Conservation (phyloP, 2,113 vertebrate species). For the Myrmophylax atrothorax region DNA sequence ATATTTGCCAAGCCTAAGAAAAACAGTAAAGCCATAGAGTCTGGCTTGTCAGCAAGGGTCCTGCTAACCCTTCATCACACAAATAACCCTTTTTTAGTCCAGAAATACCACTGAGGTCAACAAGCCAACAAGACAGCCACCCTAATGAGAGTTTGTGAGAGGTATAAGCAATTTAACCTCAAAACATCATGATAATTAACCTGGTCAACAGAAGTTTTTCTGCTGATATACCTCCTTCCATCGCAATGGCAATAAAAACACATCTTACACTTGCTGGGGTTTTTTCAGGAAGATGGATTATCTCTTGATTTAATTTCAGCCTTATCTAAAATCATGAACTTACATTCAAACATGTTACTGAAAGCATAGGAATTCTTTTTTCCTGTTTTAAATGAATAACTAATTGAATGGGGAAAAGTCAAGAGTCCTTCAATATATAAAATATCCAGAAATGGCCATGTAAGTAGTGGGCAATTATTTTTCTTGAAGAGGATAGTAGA, state of each 20-base stretch:
- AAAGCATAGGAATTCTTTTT: neutral
- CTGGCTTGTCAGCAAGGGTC: neutral
- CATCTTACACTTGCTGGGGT: neutral
- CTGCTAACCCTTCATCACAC: neutral
- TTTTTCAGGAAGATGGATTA: neutral
- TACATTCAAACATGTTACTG: slow-evolving; percentile 10
- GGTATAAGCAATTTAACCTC: neutral
- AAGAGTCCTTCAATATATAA: neutral
- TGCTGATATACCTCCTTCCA: neutral
- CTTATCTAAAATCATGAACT: neutral
- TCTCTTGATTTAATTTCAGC: neutral
- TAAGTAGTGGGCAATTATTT: neutral
- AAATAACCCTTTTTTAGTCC: neutral
- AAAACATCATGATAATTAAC: neutral
- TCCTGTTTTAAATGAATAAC: neutral
- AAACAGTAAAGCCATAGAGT: neutral
- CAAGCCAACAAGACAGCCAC: neutral
- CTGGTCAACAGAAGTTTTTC: neutral
- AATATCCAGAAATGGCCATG: neutral
- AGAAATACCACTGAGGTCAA: neutral
- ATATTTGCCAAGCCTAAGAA: neutral
- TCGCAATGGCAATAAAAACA: neutral
- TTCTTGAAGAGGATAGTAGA: neutral
- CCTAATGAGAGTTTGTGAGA: neutral
- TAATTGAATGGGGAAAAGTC: neutral